Base-by-base conservation (phyloP, 2,797 vertebrate genomes). In the Orestias chungarensis region DNA sequence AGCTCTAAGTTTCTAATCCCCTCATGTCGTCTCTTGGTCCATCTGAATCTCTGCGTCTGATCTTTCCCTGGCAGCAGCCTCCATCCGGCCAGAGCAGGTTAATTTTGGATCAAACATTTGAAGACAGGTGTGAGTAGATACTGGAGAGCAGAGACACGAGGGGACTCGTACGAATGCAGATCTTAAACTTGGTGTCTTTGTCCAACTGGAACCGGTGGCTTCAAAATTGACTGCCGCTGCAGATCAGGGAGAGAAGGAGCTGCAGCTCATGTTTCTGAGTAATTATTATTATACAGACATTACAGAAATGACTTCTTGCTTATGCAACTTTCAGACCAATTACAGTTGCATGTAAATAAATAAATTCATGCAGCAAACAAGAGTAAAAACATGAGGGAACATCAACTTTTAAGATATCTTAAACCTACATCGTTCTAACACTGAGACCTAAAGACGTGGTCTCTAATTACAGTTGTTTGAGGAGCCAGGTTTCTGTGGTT, bases 121-220 rank as follows among this genome's bases (percentile, higher is more conserved):
- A 66, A 72, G 80, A 88, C 86, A 90, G 84, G 83, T 89, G 82
- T 74, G 70, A 31, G 46, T n/a, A 29, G 72, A 75, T 27, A 81
- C 86, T 43, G 25, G 80, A 85, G 70, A 55, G 69, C 42, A 2
- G 46, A 38, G 40, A 33, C 64, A 76, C 17, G 0, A 20, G 68
- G 20, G 3, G 64, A 43, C 74, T 38, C 50, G 10, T 66, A 8
- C 61, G 43, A 70, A 67, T 71, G n/a, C 42, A 27, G 62, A 29
- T 52, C 1, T 0, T 78, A 70, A 73, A 76, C 15, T 35, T 2
- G 11, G 6, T n/a, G 29, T 42, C 42, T n/a, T 42, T 44, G 4
- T 70, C 44, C 69, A 80, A 43, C 68, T 72, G 27, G 62, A 71
- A 66, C 61, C 18, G 1, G 43, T 33, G 11, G 43, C 3, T 35